Base-by-base conservation (phyloP, 2,797 vertebrate genomes). In the Eurystomus glaucurus region DNA sequence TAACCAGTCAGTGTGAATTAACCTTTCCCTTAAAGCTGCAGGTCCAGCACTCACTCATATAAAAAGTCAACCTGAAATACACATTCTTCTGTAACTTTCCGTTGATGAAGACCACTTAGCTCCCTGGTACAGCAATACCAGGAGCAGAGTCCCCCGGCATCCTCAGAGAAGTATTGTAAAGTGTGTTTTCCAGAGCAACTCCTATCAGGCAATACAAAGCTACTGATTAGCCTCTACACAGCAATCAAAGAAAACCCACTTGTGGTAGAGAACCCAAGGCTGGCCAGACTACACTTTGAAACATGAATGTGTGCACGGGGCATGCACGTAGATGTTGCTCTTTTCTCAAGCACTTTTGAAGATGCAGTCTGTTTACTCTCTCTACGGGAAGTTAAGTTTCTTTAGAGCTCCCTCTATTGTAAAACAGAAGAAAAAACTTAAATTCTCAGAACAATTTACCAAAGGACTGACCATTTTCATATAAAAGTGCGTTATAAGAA, bases 321-420 rank as follows among this genome's bases (percentile, higher is more conserved):
- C 33, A 50, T 7, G 31, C n/a, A 61, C 0, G 0, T 11, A 61
- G 46, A 20, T 20, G 31, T 6, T 61, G 75, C 69, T 57, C 18
- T 26, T 87, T 74, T 68, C 57, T 74, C 72, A 29, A 45, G 75
- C 68, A 35, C 51, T 91, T 78, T 16, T 61, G 41, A 84, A 79
- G 54, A 74, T 28, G 14, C 35, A 62, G 43, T 21, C n/a, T 72
- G 29, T 58, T 87, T 85, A 64, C 28, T 31, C 45, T 64, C 66
- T 68, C n/a, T 65, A 3, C 19, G 8, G n/a, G 65, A 87, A 75
- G 65, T 90, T 83, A 95, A 41, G 82, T 80, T 96, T 94, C 72
- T 97, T 92, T 96, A 95, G 95, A 97, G 95, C 94, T 95, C 95
- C 95, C 96, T 95, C 97, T 96, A 71, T 92, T 84, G 94, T 93